Conservation (phyloP, 2,888 invertebrate genomes). For the Achlya flavicornis region DNA sequence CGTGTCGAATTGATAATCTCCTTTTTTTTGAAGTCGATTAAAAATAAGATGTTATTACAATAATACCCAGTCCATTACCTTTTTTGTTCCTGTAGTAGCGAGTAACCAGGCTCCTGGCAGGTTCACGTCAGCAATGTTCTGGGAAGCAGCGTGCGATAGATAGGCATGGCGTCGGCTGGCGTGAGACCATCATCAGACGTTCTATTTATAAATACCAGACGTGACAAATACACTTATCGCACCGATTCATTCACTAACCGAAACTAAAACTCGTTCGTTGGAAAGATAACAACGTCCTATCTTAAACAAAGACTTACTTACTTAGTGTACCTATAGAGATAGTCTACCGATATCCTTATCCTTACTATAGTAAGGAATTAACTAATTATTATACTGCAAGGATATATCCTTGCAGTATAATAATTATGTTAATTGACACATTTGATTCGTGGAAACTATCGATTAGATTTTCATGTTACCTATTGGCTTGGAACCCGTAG, state of each 20-base stretch:
- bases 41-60: neutral
- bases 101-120: constrained; percentile 22
- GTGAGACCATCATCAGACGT: constrained; percentile 50
- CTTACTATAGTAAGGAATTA: no score
- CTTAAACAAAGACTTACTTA: constrained; percentile 3
- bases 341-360: neutral
- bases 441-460: no score
- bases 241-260: constrained; percentile 44
- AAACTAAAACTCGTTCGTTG: neutral
- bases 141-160: constrained; percentile 36
- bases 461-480: no score
- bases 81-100: neutral
- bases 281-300: neutral
- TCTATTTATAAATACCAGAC: constrained; percentile 56
- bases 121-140: constrained; percentile 48
- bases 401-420: no score
- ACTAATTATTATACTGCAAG: no score
- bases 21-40: no score
- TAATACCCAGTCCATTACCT: neutral
- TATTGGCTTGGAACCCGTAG: no score
- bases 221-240: constrained; percentile 52
- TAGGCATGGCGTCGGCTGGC: constrained; percentile 33
- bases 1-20: no score
- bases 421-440: no score
- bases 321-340: neutral